These are phyloP conservation scores for Sturnus vulgaris DNA, from an alignment of 2,113 vertebrate species.

Conservation along the genomic window DNA sequence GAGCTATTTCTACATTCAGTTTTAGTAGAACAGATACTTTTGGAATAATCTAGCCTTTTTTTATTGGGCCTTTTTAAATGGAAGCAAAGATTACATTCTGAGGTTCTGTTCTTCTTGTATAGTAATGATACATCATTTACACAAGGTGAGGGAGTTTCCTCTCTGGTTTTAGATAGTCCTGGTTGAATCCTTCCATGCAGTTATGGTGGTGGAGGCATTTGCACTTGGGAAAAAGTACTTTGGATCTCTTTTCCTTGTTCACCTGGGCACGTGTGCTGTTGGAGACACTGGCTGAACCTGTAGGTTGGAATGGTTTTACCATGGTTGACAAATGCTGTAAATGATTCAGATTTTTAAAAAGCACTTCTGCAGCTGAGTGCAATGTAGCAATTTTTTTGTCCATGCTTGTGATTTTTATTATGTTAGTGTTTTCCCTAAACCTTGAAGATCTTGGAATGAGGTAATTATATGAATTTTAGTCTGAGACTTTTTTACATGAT, in stretches of 20 bases:
- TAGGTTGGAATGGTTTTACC: background rate
- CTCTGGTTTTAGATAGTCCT: background rate
- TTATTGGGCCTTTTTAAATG: background rate
- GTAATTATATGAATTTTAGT: background rate
- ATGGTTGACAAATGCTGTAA: background rate
- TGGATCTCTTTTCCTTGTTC: background rate
- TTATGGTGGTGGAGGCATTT: background rate
- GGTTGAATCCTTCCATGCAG: background rate
- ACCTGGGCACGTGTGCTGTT: rapidly evolving
- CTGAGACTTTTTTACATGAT: background rate
- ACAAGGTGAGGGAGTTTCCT: background rate
- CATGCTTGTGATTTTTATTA: background rate
- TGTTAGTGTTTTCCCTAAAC: background rate
- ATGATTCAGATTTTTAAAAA: background rate
- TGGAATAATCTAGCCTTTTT: background rate
- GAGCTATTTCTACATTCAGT: background rate
- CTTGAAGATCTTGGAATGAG: background rate
- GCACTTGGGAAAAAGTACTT: background rate
- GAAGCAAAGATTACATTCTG: background rate
- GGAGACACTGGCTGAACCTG: background rate
- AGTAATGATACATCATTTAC: background rate
- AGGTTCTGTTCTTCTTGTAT: background rate
- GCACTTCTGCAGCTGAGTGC: background rate
- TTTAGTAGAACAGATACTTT: background rate
- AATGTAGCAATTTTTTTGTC: background rate